Evolutionary conservation across 2,797 vertebrate genomes (phyloP).

Genomic region (Diplodus sargus): DNA sequence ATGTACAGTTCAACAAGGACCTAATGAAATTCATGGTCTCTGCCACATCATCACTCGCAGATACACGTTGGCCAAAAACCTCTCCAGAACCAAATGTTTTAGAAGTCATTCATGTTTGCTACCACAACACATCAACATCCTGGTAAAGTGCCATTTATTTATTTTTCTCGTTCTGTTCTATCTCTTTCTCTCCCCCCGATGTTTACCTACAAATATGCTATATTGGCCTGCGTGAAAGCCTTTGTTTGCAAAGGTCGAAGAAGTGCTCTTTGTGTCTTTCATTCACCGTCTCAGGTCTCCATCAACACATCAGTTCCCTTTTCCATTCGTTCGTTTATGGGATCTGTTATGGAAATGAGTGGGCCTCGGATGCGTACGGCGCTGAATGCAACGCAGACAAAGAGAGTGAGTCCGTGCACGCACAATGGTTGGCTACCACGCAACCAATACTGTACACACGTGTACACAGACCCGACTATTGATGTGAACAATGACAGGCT

Average conservation of each 20-base stretch:
- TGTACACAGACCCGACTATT: conserved; percentile 21
- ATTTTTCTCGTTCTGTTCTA: not conserved
- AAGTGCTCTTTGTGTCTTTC: conserved; percentile 16
- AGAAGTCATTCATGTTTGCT: not conserved
- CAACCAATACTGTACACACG: conserved; percentile 2
- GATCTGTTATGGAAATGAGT: conserved; percentile 81
- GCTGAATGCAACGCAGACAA: conserved; percentile 15
- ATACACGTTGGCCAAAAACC: not conserved
- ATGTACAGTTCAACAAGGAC: conserved; percentile 32
- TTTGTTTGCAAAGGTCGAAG: conserved; percentile 20
- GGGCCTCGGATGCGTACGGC: conserved; percentile 2
- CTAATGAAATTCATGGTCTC: conserved; percentile 19
- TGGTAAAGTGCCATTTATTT: not conserved
- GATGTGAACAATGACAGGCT: conserved; percentile 28
- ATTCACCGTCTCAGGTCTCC: conserved; percentile 26
- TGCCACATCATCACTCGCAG: conserved; percentile 14
- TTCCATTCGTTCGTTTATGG: conserved; percentile 64
- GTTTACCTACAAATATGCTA: not conserved
- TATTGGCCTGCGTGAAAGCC: conserved; percentile 39
- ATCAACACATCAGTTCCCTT: conserved; percentile 72
- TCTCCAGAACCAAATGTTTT: not conserved
- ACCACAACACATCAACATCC: not conserved
- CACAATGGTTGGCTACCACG: conserved; percentile 2
- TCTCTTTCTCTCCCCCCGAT: not conserved
- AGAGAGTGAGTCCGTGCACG: not conserved